Evolutionary conservation across 2,888 invertebrate species (phyloP).

Genomic region (Agapostemon virescens): DNA sequence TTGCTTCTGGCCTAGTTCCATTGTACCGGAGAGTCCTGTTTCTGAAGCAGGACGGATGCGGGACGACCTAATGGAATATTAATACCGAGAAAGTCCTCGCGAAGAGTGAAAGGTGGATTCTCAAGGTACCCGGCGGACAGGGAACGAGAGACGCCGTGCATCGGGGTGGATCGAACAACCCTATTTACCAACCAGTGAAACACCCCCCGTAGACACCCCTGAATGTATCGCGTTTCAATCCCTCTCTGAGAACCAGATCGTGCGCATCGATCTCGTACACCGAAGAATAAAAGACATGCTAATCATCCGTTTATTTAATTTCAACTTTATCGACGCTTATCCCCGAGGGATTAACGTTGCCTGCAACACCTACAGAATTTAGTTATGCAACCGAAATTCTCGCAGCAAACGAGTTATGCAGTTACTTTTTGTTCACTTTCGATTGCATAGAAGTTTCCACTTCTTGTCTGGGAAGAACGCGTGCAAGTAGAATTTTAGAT

Average conservation of each 20-base stretch:
- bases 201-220: neutral
- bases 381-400: no score
- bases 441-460: no score
- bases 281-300: no score
- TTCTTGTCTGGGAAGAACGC: no score
- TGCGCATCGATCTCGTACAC: neutral
- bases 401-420: no score
- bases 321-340: no score
- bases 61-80: slow-evolving; percentile 46
- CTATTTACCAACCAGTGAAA: no score
- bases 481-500: no score
- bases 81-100: slow-evolving; percentile 34
- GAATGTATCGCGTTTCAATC: neutral
- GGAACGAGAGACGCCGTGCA: neutral
- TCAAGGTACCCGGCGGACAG: slow-evolving; percentile 4
- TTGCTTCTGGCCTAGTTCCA: slow-evolving; percentile 52
- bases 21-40: slow-evolving; percentile 38
- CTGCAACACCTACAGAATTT: no score
- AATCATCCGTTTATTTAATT: neutral
- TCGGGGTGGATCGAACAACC: neutral
- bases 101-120: neutral
- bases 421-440: no score
- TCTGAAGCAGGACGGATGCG: slow-evolving; percentile 13
- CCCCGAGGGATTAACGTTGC: no score
- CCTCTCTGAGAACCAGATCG: neutral